Base-by-base conservation (phyloP, 2,113 vertebrate genomes). In the Chaetodon trifascialis region DNA sequence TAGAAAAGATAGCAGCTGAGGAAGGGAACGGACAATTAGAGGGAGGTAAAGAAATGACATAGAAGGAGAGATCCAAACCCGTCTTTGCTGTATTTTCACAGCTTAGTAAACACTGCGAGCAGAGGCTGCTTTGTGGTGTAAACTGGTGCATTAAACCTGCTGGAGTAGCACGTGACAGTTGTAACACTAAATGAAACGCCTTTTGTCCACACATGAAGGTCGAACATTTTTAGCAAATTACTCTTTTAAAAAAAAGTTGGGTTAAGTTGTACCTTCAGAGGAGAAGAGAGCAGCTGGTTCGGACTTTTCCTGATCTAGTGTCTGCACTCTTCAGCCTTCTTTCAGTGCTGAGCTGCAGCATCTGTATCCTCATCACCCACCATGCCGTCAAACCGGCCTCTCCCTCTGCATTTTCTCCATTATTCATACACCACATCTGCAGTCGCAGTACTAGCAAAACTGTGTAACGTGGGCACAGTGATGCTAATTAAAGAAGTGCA, bases 381-480 rank as follows among this genome's bases (percentile, higher is more conserved):
- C n/a, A 8, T 67, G 36, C 46, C 23, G 15, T 81, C 47, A n/a
- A 34, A 63, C 7, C 73, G 0, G 2, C 75, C 34, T 58, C 54
- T 49, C 16, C 15, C 23, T 10, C 58, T 79, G 76, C 67, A 21
- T 86, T 66, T 52, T 63, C 77, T 87, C 42, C 56, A 71, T 81
- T 89, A 79, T 83, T 88, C 62, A 86, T 60, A 21, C 64, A 7
- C 30, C 42, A 49, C 60, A 19, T 70, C 86, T 78, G 82, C 82
- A 87, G 79, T 40, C 66, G 62, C 74, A 74, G 52, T 36, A 34
- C 58, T 1, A 65, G 72, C 65, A 58, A 23, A 70, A 55, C 64
- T 69, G 36, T 30, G n/a, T 21, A 51, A 52, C 62, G 73, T 38
- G 6, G 51, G 25, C 72, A 15, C 44, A 14, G 69, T 25, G 69